Evolutionary conservation across 2,888 invertebrate genomes (phyloP).

Genomic region (Drosophila falleni): DNA sequence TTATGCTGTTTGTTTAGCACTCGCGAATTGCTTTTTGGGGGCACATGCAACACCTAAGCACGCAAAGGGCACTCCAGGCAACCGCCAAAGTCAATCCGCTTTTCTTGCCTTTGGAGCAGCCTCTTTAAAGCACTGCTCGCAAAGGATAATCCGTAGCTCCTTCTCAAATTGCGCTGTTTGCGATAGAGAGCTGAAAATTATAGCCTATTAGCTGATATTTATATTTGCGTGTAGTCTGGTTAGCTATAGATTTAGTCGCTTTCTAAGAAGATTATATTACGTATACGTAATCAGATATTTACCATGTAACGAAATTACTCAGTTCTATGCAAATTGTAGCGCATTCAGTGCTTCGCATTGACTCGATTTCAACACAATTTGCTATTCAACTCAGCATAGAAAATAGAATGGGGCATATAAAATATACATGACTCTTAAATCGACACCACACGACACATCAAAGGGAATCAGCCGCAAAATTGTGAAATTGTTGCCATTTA

Average conservation of each 20-base stretch:
- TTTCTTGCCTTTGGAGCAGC: conserved; percentile 10
- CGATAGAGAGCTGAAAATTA: conserved; percentile 24
- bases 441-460: conserved; percentile 22
- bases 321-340: neutral
- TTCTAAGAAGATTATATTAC: conserved; percentile 7
- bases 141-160: neutral
- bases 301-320: neutral
- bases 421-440: conserved; percentile 35
- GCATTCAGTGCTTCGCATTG: conserved; percentile 3
- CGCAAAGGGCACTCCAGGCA: conserved; percentile 45
- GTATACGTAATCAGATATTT: conserved; percentile 10
- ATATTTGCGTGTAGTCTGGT: conserved; percentile 1
- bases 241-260: neutral
- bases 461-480: conserved; percentile 18
- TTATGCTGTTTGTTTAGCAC: conserved; percentile 60
- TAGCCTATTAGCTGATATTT: conserved; percentile 27
- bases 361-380: conserved; percentile 10
- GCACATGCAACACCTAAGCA: conserved; percentile 54
- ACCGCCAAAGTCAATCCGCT: conserved; percentile 41
- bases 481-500: conserved; percentile 30
- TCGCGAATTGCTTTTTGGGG: conserved; percentile 49
- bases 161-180: neutral
- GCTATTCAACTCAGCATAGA: neutral
- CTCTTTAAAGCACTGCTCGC: conserved; percentile 11
- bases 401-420: conserved; percentile 13